Conservation (phyloP, 1,140 invertebrate genomes). For the Bombus breviceps region DNA sequence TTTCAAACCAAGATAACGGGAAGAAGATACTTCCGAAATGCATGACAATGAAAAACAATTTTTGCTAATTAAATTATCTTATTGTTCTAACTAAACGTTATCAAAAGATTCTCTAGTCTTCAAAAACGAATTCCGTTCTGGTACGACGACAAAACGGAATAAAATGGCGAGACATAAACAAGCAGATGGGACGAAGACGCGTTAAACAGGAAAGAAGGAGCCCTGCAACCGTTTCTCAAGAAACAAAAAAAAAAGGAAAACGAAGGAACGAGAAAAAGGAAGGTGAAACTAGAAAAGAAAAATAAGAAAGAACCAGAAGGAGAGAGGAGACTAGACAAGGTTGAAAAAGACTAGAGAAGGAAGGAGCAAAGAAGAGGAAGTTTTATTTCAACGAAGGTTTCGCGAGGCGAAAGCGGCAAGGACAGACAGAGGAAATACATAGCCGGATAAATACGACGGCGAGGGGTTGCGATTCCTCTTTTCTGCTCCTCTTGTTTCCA, state of each 20-base stretch:
- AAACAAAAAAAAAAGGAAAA: neutral
- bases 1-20: neutral
- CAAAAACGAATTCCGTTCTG: neutral
- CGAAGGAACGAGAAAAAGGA: neutral
- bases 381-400: constrained; percentile 70
- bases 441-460: constrained; percentile 69
- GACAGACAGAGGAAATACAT: constrained; percentile 73
- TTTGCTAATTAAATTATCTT: neutral
- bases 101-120: neutral
- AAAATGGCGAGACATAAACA: constrained; percentile 23
- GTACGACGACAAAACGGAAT: constrained; percentile 1
- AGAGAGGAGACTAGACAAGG: neutral
- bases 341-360: too few species aligned
- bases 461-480: constrained; percentile 62
- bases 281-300: neutral
- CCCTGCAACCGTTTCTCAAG: neutral
- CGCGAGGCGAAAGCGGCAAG: constrained; percentile 60
- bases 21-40: neutral
- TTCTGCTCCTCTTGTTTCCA: constrained; percentile 21
- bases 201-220: constrained; percentile 33
- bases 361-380: constrained; percentile 33
- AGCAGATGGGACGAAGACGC: constrained; percentile 24
- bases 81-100: neutral
- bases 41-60: neutral
- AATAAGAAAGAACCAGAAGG: neutral